phyloP scores from a whole-genome alignment of 2,888 invertebrate species.

The Andrena flavipes region DNA sequence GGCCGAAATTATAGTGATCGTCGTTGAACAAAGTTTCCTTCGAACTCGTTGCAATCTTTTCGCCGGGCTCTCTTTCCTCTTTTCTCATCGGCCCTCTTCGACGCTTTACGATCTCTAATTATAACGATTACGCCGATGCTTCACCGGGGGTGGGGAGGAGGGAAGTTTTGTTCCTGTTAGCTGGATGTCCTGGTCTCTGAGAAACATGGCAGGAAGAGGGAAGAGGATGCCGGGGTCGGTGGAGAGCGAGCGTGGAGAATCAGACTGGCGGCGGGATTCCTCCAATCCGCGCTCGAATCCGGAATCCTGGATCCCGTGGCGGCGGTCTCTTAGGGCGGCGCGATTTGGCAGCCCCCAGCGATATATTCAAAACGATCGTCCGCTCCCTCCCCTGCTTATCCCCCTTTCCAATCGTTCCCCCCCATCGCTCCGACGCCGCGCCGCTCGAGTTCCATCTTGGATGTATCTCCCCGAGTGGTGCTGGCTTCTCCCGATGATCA shows the following conservation, averaged over 20 bases:
- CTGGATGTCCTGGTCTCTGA: conserved; percentile 61
- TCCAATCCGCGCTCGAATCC: conserved; percentile 54
- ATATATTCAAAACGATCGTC: conserved; percentile 50
- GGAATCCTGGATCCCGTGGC: conserved; percentile 25
- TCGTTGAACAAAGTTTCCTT: conserved; percentile 65
- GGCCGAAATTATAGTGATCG: conserved; percentile 56
- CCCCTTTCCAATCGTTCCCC: conserved; percentile 1
- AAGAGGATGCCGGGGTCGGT: conserved; percentile 14
- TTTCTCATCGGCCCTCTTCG: conserved; percentile 37
- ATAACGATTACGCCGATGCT: conserved; percentile 72
- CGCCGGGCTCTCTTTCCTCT: background rate
- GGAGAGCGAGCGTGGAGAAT: conserved; percentile 29
- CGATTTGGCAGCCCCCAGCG: conserved; percentile 53
- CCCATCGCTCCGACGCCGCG: background rate
- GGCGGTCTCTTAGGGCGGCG: conserved; percentile 39
- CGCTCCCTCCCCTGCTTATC: background rate
- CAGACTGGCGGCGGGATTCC: conserved; percentile 38
- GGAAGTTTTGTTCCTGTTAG: conserved; percentile 61
- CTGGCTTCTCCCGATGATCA: background rate
- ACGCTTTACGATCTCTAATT: conserved; percentile 73
- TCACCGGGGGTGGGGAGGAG: conserved; percentile 46
- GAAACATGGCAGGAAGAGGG: conserved; percentile 48
- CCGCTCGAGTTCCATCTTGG: conserved; percentile 50
- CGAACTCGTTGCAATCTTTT: conserved; percentile 11
- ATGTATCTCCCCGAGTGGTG: conserved; percentile 2